These are phyloP conservation scores for Arctopsyche grandis DNA, from an alignment of 1,140 invertebrate species.

Conservation along the genomic window DNA sequence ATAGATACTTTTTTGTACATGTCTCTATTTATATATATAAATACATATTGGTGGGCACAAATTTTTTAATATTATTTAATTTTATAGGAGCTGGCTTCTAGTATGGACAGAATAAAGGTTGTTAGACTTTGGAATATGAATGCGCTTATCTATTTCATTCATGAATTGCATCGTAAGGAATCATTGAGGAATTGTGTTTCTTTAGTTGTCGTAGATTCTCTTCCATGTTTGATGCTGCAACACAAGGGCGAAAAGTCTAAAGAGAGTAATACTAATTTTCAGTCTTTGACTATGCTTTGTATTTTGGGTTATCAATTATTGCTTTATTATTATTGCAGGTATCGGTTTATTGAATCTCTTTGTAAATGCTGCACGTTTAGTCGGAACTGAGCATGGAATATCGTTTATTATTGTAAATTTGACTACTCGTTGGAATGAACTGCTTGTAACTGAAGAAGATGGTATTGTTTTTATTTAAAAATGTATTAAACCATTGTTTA, in stretches of 20 bases:
- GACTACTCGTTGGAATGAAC: slow-evolving; percentile 68
- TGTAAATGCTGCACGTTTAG: slow-evolving; percentile 66
- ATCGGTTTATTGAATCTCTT: slow-evolving; percentile 67
- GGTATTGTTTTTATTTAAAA: slow-evolving; percentile 54
- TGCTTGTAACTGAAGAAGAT: slow-evolving; percentile 58
- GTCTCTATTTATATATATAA: not conserved
- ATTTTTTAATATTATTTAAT: slow-evolving; percentile 41
- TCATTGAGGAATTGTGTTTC: slow-evolving; percentile 58
- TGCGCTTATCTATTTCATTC: slow-evolving; percentile 65
- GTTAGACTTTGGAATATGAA: slow-evolving; percentile 61
- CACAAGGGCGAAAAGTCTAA: slow-evolving; percentile 63
- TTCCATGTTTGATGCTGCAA: slow-evolving; percentile 68
- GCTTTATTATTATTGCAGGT: slow-evolving; percentile 57
- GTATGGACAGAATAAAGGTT: slow-evolving; percentile 64
- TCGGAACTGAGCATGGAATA: slow-evolving; percentile 66
- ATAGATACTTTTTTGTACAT: slow-evolving; percentile 15
- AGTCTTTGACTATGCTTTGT: slow-evolving; percentile 48
- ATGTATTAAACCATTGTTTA: not conserved
- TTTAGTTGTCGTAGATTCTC: slow-evolving; percentile 72
- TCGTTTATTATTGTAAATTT: slow-evolving; percentile 70
- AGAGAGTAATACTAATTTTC: slow-evolving; percentile 57
- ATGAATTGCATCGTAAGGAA: slow-evolving; percentile 60
- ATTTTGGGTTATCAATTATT: slow-evolving; percentile 11
- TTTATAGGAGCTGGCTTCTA: slow-evolving; percentile 62
- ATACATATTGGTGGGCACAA: not conserved